These are phyloP conservation scores for Enteromius anoplus DNA, from an alignment of 2,797 vertebrate species.

Conservation along the genomic window DNA sequence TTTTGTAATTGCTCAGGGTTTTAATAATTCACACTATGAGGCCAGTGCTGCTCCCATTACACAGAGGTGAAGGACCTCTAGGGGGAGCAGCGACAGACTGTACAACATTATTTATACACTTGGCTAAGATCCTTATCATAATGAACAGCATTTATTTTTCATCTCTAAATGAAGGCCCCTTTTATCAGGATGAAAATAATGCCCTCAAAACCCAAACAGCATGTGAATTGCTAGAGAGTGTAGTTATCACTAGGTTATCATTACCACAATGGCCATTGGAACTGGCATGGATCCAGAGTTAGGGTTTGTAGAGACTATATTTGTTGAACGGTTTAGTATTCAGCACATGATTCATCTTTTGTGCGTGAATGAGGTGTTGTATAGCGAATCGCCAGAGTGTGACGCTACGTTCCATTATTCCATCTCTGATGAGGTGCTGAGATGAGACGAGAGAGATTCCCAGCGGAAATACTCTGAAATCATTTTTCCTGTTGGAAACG, in stretches of 20 bases:
- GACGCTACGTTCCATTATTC: constrained; percentile 33
- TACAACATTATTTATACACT: constrained; percentile 59
- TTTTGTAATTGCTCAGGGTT: constrained; percentile 55
- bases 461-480: constrained; percentile 37
- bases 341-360: constrained; percentile 35
- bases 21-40: constrained; percentile 59
- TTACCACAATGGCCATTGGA: background rate
- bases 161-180: constrained; percentile 36
- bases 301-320: background rate
- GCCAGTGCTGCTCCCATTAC: constrained; percentile 53
- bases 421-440: constrained; percentile 37
- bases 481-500: constrained; percentile 29
- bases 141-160: constrained; percentile 57
- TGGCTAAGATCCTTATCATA: constrained; percentile 56
- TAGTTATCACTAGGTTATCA: constrained; percentile 18
- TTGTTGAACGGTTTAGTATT: constrained; percentile 27
- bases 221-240: constrained; percentile 22
- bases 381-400: constrained; percentile 17
- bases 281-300: constrained; percentile 12
- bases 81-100: constrained; percentile 39
- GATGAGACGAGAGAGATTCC: constrained; percentile 23
- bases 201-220: background rate
- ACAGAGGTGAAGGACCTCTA: constrained; percentile 41
- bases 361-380: constrained; percentile 15
- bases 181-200: constrained; percentile 31